These are phyloP conservation scores for Ondatra zibethicus DNA, from an alignment of 2,113 vertebrate genomes.

Conservation along the genomic window DNA sequence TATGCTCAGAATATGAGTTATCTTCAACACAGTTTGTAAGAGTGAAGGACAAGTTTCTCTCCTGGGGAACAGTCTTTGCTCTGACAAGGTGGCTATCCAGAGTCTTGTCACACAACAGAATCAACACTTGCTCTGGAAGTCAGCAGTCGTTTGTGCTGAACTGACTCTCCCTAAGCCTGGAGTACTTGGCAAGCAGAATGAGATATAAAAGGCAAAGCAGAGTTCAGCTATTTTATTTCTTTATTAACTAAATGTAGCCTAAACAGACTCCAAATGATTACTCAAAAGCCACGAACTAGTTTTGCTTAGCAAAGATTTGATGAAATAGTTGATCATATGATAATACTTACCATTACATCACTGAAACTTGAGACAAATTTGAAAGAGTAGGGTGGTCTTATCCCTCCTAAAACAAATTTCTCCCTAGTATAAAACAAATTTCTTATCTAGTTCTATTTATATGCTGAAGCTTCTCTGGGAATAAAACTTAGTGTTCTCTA, in stretches of 20 bases:
- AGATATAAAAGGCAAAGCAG: conserved; percentile 73
- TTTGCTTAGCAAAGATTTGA: conserved; percentile 68
- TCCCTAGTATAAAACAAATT: conserved; percentile 30
- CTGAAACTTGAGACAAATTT: conserved; percentile 55
- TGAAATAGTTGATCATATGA: conserved; percentile 69
- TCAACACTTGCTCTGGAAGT: conserved; percentile 68
- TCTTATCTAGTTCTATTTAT: conserved; percentile 50
- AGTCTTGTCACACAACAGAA: conserved; percentile 69
- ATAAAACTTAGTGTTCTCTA: neutral
- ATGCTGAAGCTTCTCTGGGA: conserved; percentile 12
- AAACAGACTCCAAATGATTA: conserved; percentile 69
- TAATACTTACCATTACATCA: conserved; percentile 66
- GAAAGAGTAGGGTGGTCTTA: conserved; percentile 18
- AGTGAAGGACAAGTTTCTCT: conserved; percentile 46
- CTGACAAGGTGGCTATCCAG: conserved; percentile 66
- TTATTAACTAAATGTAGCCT: conserved; percentile 72
- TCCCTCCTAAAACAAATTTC: conserved; percentile 36
- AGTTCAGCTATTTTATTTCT: conserved; percentile 78
- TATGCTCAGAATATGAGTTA: conserved; percentile 14
- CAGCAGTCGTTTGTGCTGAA: conserved; percentile 62
- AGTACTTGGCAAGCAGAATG: conserved; percentile 69
- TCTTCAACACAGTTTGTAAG: conserved; percentile 61
- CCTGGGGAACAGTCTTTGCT: conserved; percentile 45
- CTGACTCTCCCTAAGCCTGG: conserved; percentile 67
- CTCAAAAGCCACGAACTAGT: conserved; percentile 52